Conservation (phyloP, 2,113 vertebrate genomes). For the Bufo gargarizans region DNA sequence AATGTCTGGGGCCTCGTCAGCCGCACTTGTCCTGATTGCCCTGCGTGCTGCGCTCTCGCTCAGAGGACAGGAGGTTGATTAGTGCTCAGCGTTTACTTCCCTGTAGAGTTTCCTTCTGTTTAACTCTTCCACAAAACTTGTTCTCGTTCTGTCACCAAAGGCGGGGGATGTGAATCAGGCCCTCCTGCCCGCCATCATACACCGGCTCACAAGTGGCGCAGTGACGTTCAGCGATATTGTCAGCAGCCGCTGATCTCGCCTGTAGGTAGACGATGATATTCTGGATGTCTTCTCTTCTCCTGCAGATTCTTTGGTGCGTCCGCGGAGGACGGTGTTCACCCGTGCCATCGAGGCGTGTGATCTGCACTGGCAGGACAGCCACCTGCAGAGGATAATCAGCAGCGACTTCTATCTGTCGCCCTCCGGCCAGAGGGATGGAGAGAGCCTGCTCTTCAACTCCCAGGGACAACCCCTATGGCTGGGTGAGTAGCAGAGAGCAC, state of each 20-base stretch:
- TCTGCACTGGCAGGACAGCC: constrained; percentile 98
- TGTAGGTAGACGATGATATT: too few species aligned
- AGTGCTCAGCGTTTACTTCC: constrained; percentile 11
- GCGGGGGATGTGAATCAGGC: neutral
- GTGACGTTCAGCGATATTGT: too few species aligned
- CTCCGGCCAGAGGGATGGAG: constrained; percentile 89
- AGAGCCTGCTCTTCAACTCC: constrained; percentile 93
- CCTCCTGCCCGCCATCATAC: too few species aligned
- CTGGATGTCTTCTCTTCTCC: too few species aligned
- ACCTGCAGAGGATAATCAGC: constrained; percentile 97
- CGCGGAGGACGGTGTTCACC: constrained; percentile 92
- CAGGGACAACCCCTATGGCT: constrained; percentile 96
- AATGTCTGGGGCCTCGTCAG: neutral
- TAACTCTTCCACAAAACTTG: constrained; percentile 11
- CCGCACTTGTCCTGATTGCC: constrained; percentile 53
- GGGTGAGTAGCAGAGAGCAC: constrained; percentile 71
- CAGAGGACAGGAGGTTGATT: constrained; percentile 52
- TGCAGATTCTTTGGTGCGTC: constrained; percentile 87
- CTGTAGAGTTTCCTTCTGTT: neutral
- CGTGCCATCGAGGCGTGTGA: constrained; percentile 94
- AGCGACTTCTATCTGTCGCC: constrained; percentile 92
- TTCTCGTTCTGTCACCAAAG: neutral
- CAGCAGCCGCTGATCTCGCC: too few species aligned
- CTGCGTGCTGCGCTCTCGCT: constrained; percentile 19
- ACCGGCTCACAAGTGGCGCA: neutral